Conservation (phyloP, 2,113 vertebrate genomes). For the Paraplagusia blochii region DNA sequence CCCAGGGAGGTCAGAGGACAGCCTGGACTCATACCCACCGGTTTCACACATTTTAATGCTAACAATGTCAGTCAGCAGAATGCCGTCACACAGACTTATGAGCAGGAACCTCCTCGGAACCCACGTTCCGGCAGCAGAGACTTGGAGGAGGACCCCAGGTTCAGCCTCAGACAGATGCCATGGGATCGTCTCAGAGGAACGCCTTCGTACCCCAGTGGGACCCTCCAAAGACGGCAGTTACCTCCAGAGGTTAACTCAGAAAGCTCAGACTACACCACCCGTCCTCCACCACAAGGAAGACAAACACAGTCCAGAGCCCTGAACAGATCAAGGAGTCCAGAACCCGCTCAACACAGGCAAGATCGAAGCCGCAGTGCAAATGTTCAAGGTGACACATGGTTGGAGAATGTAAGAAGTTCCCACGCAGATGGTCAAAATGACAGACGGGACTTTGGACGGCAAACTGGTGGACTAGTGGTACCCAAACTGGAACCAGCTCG, state of each 20-base stretch:
- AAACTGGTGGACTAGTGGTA: too few relatives aligned
- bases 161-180: conserved; percentile 45
- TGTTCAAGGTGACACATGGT: conserved; percentile 20
- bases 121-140: conserved; percentile 8
- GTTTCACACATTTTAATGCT: conserved; percentile 53
- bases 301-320: conserved; percentile 14
- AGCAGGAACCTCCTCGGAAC: conserved; percentile 6
- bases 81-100: conserved; percentile 52
- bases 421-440: conserved; percentile 30
- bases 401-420: conserved; percentile 29
- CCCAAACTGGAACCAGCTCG: too few relatives aligned
- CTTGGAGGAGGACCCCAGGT: conserved; percentile 8
- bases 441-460: conserved; percentile 27
- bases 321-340: conserved; percentile 7
- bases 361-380: conserved; percentile 21
- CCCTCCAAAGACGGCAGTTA: conserved; percentile 5
- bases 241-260: conserved; percentile 19
- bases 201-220: conserved; percentile 63
- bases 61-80: conserved; percentile 30
- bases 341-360: conserved; percentile 3
- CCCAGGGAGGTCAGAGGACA: neutral
- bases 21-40: conserved; percentile 47
- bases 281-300: conserved; percentile 13
- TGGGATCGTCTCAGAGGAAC: conserved; percentile 74
- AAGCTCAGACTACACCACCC: conserved; percentile 34